Conservation (phyloP, 2,888 invertebrate genomes). For the Xestia sexstrigata region DNA sequence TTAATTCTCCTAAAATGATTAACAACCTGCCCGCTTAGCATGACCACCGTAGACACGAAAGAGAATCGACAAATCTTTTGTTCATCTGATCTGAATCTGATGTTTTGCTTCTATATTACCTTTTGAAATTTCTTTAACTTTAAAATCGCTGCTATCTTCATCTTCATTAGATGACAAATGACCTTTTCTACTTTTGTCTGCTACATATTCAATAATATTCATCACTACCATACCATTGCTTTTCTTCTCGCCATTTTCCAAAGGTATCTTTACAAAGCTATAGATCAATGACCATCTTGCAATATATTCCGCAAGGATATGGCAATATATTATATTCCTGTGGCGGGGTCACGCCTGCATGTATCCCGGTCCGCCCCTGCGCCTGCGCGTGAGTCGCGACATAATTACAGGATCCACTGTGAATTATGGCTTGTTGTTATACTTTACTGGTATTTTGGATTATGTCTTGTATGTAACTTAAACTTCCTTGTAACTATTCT, state of each 20-base stretch:
- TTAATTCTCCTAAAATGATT: background rate
- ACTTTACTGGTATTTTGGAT: constrained; percentile 12
- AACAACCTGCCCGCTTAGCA: too few species aligned
- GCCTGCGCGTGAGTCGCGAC: constrained; percentile 48
- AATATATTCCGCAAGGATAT: constrained; percentile 50
- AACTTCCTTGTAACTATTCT: background rate
- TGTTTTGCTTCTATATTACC: background rate
- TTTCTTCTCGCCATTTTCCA: background rate
- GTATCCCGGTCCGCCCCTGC: constrained; percentile 63
- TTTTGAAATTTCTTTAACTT: background rate
- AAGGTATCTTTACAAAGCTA: background rate
- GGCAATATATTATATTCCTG: constrained; percentile 57
- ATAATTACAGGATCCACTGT: constrained; percentile 61
- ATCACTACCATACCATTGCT: background rate
- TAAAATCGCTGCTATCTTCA: background rate
- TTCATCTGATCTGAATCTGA: too few species aligned
- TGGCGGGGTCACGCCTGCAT: constrained; percentile 62
- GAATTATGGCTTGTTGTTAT: constrained; percentile 39
- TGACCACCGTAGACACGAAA: too few species aligned
- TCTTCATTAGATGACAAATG: background rate
- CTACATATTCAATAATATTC: background rate
- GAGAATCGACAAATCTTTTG: too few species aligned
- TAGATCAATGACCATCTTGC: constrained; percentile 41
- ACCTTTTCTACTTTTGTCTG: background rate
- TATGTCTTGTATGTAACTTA: background rate